Evolutionary conservation across 2,797 vertebrate species (phyloP), one percentile per base, ranked within the genome.

Genomic region (Avahi laniger): DNA sequence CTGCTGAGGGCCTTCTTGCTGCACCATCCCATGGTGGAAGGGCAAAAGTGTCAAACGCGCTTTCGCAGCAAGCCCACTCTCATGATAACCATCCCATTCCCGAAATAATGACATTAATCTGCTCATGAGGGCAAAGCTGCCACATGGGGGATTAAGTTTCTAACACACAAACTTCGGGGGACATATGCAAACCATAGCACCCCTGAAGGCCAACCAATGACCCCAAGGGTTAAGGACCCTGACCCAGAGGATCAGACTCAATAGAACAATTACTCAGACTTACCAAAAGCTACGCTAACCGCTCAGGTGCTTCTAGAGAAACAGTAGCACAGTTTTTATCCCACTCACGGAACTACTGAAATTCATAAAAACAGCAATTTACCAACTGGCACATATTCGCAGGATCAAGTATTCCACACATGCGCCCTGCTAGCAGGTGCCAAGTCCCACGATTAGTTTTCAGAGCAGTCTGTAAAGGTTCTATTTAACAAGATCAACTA

Each of bases 291-390:
- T 67, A 30, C 38, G 28, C 80, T 63, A 76, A 85, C 5, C 85
- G 38, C 52, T 85, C 50, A 88, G 88, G 30, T 65, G 73, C 43
- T 93, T 90, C 61, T 38, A 50, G 20, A 89, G 28, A 85, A 91
- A 87, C 17, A 94, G 73, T 4, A 82, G n/a, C 50, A 84, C 52
- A n/a, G 85, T 65, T 95, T 95, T 96, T 57, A 59, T 63, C 33
- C 35, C 41, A 79, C 7, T 89, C 10, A 14, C 0, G 1, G 38
- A 91, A 65, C 33, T 52, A 70, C 3, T 61, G 65, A 91, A 91
- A 92, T 80, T 67, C 59, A 86, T 67, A 80, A 94, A 67, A 92
- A 57, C 22, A n/a, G 78, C 48, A 50, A 83, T 43, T 52, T 70
- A 57, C 46, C 46, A 78, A 93, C 0, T 28, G 93, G 84, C 84